Conservation (phyloP, 1,140 invertebrate genomes). For the Heterodera carotae region DNA sequence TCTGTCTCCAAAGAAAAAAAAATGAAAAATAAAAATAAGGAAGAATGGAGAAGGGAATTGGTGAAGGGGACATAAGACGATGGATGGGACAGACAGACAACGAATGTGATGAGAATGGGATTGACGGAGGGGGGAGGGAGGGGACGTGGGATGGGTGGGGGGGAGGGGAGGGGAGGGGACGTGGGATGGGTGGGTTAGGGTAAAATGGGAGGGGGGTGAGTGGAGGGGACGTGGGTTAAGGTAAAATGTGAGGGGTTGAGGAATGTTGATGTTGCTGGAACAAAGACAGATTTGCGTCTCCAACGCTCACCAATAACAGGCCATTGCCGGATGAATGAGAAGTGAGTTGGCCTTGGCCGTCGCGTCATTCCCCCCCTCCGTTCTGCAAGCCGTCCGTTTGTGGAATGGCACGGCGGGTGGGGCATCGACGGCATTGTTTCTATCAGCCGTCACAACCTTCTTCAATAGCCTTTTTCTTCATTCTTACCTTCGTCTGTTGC, state of each 20-base stretch:
- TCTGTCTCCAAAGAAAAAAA: constrained; percentile 1
- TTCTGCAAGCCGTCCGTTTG: too few species aligned
- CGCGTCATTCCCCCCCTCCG: too few species aligned
- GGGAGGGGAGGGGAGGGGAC: constrained; percentile 2
- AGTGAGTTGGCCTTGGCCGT: too few species aligned
- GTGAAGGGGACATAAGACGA: not conserved
- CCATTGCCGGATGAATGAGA: not conserved
- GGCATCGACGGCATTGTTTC: not conserved
- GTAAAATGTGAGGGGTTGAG: too few species aligned
- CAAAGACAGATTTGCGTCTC: not conserved
- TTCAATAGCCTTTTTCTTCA: too few species aligned
- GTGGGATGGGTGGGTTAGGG: constrained; percentile 3
- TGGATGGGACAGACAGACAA: not conserved
- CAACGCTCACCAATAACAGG: not conserved
- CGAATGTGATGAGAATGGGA: not conserved
- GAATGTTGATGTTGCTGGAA: too few species aligned
- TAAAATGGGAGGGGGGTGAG: too few species aligned
- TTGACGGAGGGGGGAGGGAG: not conserved
- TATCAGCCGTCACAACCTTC: too few species aligned
- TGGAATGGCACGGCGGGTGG: not conserved
- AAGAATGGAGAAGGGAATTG: not conserved
- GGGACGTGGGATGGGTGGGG: not conserved
- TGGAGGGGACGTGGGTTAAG: too few species aligned
- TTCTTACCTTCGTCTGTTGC: too few species aligned
- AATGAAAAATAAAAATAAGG: constrained; percentile 9